Base-by-base conservation (phyloP, 1,140 invertebrate species). In the Trachymyrmex cornetzi region DNA sequence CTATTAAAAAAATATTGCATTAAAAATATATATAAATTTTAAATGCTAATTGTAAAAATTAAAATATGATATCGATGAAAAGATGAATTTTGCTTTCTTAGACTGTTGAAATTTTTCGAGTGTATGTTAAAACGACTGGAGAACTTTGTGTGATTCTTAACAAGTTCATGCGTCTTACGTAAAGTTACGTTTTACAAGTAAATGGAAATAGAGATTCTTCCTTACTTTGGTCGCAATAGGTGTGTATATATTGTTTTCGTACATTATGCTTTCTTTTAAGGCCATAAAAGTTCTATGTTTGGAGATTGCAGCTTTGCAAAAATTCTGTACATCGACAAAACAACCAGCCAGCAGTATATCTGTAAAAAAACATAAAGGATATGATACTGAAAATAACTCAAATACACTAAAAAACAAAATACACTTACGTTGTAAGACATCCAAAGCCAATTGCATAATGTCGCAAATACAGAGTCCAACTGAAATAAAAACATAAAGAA, bases 341-440 rank as follows among this genome's bases (percentile, higher is more conserved):
- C 98, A 85, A 97, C 98, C 0, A 98, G 91, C 97, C 98, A 98
- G 92, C 98, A 98, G 92, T 99, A 98, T 34, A 98, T 96, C 98
- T 98, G 95, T 6, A 88, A 97, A 97, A 97, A 90, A 86, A 85
- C 87, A 82, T 77, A 14, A 87, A 77, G 64, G 69, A 86, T 77
- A 86, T 84, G 14, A 87, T 27, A 63, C 0, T 11, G 34, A 5
- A 64, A 67, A 30, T 24, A 64, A 0, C 2, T 55, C 16, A 22
- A 34, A 80, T n/a, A 19, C 9, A 2, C 0, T 44, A 12, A n/a
- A 30, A 38, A 19, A 57, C 9, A 55, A 30, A 80, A n/a, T 85
- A 87, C 93, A 96, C 97, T 97, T 96, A 98, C 98, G 96, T 98
- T 98, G 92, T 98, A 98, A 1, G 96, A 95, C 96, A 97, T 97